Evolutionary conservation across 2,113 vertebrate genomes (phyloP).

Genomic region (Mystacornis crossleyi): DNA sequence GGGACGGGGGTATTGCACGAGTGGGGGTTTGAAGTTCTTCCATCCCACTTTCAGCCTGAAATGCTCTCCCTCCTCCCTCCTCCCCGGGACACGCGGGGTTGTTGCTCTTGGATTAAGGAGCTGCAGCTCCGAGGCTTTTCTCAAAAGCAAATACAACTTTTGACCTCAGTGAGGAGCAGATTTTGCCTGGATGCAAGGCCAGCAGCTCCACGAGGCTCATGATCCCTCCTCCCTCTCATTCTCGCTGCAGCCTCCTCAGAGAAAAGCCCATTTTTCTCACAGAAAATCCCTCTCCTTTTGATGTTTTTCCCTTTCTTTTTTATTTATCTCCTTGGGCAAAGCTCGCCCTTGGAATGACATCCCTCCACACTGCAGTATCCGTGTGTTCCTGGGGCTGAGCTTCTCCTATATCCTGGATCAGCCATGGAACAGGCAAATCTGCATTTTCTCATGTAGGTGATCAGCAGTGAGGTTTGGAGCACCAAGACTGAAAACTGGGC

Average conservation of each 20-base stretch:
- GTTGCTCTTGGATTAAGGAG: neutral
- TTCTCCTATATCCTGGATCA: neutral
- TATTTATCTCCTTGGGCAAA: neutral
- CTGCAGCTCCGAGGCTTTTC: neutral
- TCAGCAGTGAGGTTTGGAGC: neutral
- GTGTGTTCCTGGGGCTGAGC: neutral
- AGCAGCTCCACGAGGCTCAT: neutral
- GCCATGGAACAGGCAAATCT: neutral
- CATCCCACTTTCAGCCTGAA: neutral
- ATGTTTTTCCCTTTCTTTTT: neutral
- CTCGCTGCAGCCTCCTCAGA: fast-evolving
- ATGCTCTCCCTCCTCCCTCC: neutral
- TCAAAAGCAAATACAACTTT: slow-evolving; percentile 1
- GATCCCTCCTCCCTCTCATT: neutral
- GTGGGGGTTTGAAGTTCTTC: neutral
- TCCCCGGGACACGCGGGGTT: fast-evolving
- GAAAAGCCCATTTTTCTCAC: neutral
- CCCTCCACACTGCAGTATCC: neutral
- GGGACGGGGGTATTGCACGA: fast-evolving
- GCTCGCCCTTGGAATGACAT: neutral
- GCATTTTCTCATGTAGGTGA: neutral
- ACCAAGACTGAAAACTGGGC: fast-evolving
- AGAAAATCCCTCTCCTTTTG: neutral
- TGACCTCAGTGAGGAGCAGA: neutral
- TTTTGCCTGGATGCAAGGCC: neutral